Evolutionary conservation across 2,888 invertebrate genomes (phyloP), one percentile per base, ranked within the genome.

Genomic region (Spodoptera exigua): DNA sequence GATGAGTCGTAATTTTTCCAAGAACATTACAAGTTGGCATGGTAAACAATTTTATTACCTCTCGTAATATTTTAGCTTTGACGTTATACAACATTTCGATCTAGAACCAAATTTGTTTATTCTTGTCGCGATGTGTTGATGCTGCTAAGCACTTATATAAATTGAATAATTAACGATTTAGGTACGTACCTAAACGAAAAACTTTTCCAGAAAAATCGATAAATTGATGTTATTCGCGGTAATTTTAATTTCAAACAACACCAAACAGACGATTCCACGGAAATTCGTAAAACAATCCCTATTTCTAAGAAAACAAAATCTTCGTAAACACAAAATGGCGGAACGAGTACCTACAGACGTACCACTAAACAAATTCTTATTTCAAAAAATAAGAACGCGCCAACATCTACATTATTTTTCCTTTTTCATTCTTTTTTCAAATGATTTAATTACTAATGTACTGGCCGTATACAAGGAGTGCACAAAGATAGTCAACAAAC

Each of bases 381-480:
- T 61, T 47, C 35, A 49, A 72, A 54, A 37, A 61, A 44, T 61
- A 47, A 73, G 69, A 73, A 45, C 51, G 49, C 40, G 35, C 52
- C 35, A 51, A 13, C 14, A 43, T 59, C 43, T 47, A 40, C 13
- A 27, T 58, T 40, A 43, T 71, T 65, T 69, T 65, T 65, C 36
- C 17, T 65, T 72, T 72, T 60, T 41, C 35, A 27, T 67, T 69
- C 47, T 18, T 72, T 72, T 76, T 66, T 72, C 55, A 67, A 67
- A 78, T 76, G 36, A 70, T 70, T 63, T 65, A 78, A 76, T 78
- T 76, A 66, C 58, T 73, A 67, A 78, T 78, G 67, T 76, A 77
- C 64, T 67, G 63, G 65, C 53, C 54, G 60, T 67, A 56, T 55
- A 66, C 66, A 70, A 56, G 56, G 44, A 55, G 40, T 63, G 49